These are phyloP conservation scores for Habropoda laboriosa DNA, from an alignment of 1,140 invertebrate species.

Conservation along the genomic window DNA sequence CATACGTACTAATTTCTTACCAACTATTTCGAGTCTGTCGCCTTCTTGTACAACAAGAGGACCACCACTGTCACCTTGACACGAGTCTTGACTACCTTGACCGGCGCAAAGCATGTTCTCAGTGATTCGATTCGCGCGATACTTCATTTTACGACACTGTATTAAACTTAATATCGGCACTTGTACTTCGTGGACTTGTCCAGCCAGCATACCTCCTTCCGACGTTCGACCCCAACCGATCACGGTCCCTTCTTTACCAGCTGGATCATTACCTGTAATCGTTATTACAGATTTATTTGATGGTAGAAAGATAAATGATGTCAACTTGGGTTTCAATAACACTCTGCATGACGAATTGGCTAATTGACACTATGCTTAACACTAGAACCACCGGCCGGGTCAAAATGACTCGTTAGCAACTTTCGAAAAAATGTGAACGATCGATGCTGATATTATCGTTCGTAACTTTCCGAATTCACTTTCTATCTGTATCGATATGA, in stretches of 20 bases:
- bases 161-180: slow-evolving; percentile 90
- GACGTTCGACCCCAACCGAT: slow-evolving; percentile 92
- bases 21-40: slow-evolving; percentile 89
- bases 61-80: slow-evolving; percentile 92
- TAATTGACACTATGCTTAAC: too few species aligned
- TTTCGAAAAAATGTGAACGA: too few species aligned
- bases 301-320: neutral
- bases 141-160: slow-evolving; percentile 91
- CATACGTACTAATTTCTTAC: slow-evolving; percentile 80
- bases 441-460: too few species aligned
- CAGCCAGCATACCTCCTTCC: slow-evolving; percentile 90
- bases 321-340: neutral
- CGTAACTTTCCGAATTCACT: too few species aligned
- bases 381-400: too few species aligned
- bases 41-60: slow-evolving; percentile 88
- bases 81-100: slow-evolving; percentile 90
- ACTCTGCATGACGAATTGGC: neutral
- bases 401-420: too few species aligned
- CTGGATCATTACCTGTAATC: slow-evolving; percentile 84
- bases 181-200: slow-evolving; percentile 90
- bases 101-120: slow-evolving; percentile 91
- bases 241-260: slow-evolving; percentile 88
- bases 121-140: slow-evolving; percentile 89
- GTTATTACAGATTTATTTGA: neutral
- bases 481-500: too few species aligned